Base-by-base conservation (phyloP, 2,888 invertebrate species). In the Eudiplozoon nipponicum region DNA sequence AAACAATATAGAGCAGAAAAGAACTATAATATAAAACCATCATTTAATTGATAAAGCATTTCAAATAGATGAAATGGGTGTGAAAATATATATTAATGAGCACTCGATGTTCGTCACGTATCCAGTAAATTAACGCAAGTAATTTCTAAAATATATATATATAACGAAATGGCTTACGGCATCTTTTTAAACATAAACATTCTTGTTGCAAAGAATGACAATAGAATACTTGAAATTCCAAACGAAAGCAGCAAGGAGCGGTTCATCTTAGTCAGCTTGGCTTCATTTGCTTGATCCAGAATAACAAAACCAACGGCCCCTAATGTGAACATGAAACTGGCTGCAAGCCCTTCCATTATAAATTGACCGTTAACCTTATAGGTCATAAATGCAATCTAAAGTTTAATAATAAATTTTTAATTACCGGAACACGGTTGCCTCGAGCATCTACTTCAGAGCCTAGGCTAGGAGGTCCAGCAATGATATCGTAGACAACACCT, bases 401-500 rank as follows among this genome's bases (percentile, higher is more conserved):
- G 26, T 34, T 31, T 17, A 11, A 22, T 22, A 23, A 15, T 15
- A n/a, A n/a, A n/a, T n/a, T n/a, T n/a, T n/a, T n/a, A n/a, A n/a
- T 65, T 63, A 76, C 86, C 15, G 90, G 86, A 51, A 77, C 68
- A 13, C 78, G 76, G 55, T 86, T 80, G 1, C 94, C 94, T 56
- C 76, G 73, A 56, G 90, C 90, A 60, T 94, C 90, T 20, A 86
- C 84, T 1, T 84, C 84, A 2, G 81, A 81, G 20, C 90, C 90
- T 34, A 63, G 57, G 56, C 81, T 78, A 4, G 90, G 90, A 1
- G 90, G 90, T 59, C 94, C 94, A 43, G 86, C 81, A 54, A 94
- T 94, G 5, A 94, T 81, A 61, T 94, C 90, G 60, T 94, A 94
- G 50, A 94, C 90, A 39, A 94, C 78, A 43, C 86, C 86, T 84